Conservation (phyloP, 1,140 invertebrate genomes). For the Ostrea edulis region DNA sequence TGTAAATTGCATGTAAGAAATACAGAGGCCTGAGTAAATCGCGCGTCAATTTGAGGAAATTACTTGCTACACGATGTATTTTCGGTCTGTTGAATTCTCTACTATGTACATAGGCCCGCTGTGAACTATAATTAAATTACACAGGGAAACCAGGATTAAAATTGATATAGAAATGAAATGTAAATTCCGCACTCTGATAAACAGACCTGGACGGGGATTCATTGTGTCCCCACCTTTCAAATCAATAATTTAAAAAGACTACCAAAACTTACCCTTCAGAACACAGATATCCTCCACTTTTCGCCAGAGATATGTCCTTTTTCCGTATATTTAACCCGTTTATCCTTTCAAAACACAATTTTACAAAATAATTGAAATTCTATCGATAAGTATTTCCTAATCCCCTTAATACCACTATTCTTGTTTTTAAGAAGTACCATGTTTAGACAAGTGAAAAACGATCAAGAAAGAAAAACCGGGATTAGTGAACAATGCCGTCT, state of each 20-base stretch:
- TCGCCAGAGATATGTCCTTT: background rate
- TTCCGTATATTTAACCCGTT: conserved; percentile 16
- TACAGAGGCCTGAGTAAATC: background rate
- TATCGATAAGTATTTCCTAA: conserved; percentile 35
- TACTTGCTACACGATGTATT: background rate
- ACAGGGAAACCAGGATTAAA: conserved; percentile 25
- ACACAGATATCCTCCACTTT: background rate
- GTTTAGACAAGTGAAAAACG: conserved; percentile 31
- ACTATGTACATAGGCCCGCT: conserved; percentile 1
- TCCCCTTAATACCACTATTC: conserved; percentile 27
- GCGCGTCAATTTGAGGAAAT: conserved; percentile 19
- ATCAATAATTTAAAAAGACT: conserved; percentile 32
- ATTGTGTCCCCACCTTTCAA: conserved; percentile 30
- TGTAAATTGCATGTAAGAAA: conserved; percentile 20
- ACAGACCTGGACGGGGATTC: conserved; percentile 16
- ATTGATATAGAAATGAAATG: conserved; percentile 38
- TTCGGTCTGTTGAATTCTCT: conserved; percentile 6
- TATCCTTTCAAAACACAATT: conserved; percentile 36
- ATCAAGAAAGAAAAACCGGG: conserved; percentile 4
- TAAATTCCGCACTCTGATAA: conserved; percentile 23
- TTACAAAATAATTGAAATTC: conserved; percentile 31
- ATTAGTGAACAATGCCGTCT: conserved; percentile 13
- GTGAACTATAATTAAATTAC: conserved; percentile 29
- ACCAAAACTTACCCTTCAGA: background rate
- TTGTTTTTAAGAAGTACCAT: conserved; percentile 20